Conservation (phyloP, 53 echinoderm and acorn worm species). For the Stichopus horrens region DNA sequence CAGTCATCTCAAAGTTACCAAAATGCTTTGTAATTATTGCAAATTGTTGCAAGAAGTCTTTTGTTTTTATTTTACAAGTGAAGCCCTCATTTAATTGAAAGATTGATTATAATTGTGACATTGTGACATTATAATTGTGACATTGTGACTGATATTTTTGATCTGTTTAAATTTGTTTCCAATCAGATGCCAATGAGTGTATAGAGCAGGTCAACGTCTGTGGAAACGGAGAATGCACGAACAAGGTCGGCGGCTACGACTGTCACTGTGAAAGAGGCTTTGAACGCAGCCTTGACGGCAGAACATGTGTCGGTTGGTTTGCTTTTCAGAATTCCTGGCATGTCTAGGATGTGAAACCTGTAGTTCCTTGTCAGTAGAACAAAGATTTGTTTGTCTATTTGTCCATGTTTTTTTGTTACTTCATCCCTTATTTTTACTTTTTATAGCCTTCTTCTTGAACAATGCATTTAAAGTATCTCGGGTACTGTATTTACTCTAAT, state of each 20-base stretch:
- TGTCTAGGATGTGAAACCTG: no score
- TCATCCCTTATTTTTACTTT: background rate
- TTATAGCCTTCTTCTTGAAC: no score
- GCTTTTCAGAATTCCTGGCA: background rate
- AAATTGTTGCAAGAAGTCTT: no score
- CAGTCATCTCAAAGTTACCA: no score
- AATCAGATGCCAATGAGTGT: conserved; percentile 83
- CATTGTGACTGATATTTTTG: no score
- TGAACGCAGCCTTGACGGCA: conserved; percentile 60
- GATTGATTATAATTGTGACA: background rate
- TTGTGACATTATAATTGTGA: no score
- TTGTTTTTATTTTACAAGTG: no score
- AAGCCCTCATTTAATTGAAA: background rate
- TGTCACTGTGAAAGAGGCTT: conserved; percentile 80
- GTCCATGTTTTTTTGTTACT: background rate
- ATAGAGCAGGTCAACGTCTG: conserved; percentile 49
- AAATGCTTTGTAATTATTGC: no score
- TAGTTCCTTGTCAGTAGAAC: no score
- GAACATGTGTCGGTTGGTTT: conserved; percentile 68
- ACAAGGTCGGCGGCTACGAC: conserved; percentile 69
- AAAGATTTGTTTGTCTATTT: background rate
- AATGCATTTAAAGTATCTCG: no score
- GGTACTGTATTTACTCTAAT: no score
- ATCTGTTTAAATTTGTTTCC: background rate
- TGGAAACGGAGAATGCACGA: conserved; percentile 73